Base-by-base conservation (phyloP, 30 jellyfish, hydroid and myxozoan genomes). In the Catostylus mosaicus region DNA sequence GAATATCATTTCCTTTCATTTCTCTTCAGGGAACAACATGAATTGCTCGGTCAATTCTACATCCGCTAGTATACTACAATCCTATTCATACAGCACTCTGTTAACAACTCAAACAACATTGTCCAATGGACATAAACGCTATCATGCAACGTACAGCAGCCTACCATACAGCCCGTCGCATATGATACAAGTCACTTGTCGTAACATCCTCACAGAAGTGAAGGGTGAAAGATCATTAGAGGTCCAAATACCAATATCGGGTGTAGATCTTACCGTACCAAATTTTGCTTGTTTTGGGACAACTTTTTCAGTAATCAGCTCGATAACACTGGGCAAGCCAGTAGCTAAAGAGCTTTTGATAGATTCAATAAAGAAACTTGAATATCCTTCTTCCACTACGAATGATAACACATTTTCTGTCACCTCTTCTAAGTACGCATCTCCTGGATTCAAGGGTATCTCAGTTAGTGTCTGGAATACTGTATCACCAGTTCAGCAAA, bases 31-130 rank as follows among this genome's bases (percentile, higher is more conserved):
- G 6, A 76, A 72, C 33, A 64, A 54, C 1, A 76, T 76, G 88
- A 60, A 76, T 34, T 76, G 88, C 50, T 56, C 78, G 10, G 51
- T 76, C 27, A 76, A 36, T 45, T 76, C 78, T 5, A 56, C 79
- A 20, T 19, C 88, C 26, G 88, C 88, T 30, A 78, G 88, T 7
- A 34, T 76, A 75, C 30, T 30, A 1, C 51, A 27, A 59, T 14
- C 78, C 3, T 34, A 31, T 14, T 23, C 88, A 38, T 59, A 59
- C 35, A 24, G 50, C n/a, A n/a, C 29, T 19, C 66, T 76, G 51
- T 22, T 26, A 3, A 23, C 51, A 34, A 18, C 4, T 24, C 88
- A 59, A 20, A 76, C 51, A 12, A 14, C 38, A 3, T 59, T 50
- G 10, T 23, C 65, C 75, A 47, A 62, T 37, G 22, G 68, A 36